These are phyloP conservation scores for Drosophila equinoxialis DNA, from an alignment of 1,140 invertebrate species.

Conservation along the genomic window DNA sequence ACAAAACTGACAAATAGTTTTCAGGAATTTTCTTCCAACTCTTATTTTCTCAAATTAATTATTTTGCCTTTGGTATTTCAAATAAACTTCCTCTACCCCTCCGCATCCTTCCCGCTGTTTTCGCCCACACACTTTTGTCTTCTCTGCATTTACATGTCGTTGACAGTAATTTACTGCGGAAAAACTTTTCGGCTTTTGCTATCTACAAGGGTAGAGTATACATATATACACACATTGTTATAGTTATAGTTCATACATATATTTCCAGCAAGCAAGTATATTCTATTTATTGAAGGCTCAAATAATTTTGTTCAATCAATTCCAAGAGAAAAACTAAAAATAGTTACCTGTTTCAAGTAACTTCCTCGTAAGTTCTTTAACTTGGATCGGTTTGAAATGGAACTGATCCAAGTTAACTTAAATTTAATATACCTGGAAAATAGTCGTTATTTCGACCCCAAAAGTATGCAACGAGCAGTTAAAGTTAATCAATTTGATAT, in stretches of 20 bases:
- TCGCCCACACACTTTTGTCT: background rate
- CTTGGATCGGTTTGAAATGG: no score
- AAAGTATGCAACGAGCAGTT: no score
- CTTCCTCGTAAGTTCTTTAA: no score
- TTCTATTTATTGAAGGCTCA: no score
- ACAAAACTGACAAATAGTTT: conserved; percentile 13
- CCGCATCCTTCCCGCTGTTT: background rate
- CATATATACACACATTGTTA: background rate
- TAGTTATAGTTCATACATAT: background rate
- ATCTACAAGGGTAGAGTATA: background rate
- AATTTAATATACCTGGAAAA: no score
- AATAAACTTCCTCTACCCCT: background rate
- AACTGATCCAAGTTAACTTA: no score
- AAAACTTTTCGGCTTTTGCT: background rate
- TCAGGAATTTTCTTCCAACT: conserved; percentile 23
- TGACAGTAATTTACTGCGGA: conserved; percentile 6
- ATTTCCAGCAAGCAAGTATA: background rate
- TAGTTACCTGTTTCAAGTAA: no score
- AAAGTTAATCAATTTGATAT: no score
- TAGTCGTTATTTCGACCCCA: no score
- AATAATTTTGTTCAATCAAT: no score
- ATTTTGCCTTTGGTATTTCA: conserved; percentile 28
- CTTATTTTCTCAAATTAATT: conserved; percentile 60
- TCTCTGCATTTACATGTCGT: background rate
- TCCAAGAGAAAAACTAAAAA: no score